Conservation (phyloP, 2,888 invertebrate species). For the Orchesellides sinensis region DNA sequence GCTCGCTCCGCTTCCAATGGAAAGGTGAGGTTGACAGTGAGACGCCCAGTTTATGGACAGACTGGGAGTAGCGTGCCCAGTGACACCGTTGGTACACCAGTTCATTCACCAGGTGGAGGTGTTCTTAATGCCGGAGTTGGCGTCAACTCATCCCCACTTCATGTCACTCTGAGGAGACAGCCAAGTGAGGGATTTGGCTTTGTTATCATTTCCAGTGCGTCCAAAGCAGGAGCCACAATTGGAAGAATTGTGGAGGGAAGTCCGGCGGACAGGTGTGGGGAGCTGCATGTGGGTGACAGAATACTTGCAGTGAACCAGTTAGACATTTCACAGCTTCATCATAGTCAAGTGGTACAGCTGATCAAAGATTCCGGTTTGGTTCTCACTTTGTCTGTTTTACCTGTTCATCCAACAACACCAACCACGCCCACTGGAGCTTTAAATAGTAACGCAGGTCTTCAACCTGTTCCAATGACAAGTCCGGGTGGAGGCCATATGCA, state of each 20-base stretch:
- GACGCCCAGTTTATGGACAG: constrained; percentile 78
- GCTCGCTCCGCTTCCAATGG: constrained; percentile 91
- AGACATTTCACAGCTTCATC: constrained; percentile 93
- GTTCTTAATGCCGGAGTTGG: background rate
- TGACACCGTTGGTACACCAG: constrained; percentile 54
- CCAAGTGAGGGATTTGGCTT: constrained; percentile 99
- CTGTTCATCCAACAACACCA: constrained; percentile 46
- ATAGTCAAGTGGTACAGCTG: constrained; percentile 97
- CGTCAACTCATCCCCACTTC: constrained; percentile 83
- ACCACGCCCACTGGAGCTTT: constrained; percentile 35
- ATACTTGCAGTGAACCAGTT: constrained; percentile 96
- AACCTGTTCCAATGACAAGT: constrained; percentile 54
- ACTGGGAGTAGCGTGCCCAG: constrained; percentile 30
- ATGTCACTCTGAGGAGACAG: constrained; percentile 92
- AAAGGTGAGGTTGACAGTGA: constrained; percentile 88
- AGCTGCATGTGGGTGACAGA: constrained; percentile 94
- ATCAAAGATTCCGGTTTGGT: constrained; percentile 97
- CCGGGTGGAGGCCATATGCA: constrained; percentile 56
- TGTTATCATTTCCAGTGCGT: constrained; percentile 97
- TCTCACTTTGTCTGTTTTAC: constrained; percentile 81
- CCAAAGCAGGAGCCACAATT: constrained; percentile 91
- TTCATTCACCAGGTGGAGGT: constrained; percentile 66
- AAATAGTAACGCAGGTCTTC: constrained; percentile 48
- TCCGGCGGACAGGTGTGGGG: constrained; percentile 95
- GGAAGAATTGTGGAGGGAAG: constrained; percentile 96